A percentile compares a stretch with the other conserved stretches of the same genome.
Evolutionary conservation across 2,888 invertebrate genomes (phyloP).

Genomic region (Heteromyza rotundicornis): DNA sequence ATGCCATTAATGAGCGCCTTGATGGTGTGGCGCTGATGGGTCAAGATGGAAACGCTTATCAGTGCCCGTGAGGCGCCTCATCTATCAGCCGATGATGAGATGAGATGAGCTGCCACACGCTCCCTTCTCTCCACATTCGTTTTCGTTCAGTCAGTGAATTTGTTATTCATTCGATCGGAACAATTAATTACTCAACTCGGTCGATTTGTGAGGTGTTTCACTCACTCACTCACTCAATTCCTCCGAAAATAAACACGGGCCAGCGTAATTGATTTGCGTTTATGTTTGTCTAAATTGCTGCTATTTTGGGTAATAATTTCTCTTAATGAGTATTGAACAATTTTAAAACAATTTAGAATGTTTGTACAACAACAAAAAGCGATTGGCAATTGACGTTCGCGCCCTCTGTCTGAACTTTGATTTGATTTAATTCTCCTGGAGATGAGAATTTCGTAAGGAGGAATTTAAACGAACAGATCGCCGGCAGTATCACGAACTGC

Average conservation of each 20-base stretch:
- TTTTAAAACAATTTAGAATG: no score
- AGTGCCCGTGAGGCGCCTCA: conserved; percentile 35
- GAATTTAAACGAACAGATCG: no score
- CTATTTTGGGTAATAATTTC: conserved; percentile 2
- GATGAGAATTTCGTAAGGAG: no score
- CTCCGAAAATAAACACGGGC: background rate
- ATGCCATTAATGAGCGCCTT: conserved; percentile 12
- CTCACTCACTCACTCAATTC: background rate
- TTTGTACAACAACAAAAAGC: no score
- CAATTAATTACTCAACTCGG: conserved; percentile 33
- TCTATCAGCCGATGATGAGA: conserved; percentile 25
- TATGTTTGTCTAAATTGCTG: background rate
- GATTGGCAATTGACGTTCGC: no score
- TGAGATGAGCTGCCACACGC: no score
- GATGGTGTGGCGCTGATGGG: conserved; percentile 23
- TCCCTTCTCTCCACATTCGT: no score
- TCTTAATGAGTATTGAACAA: background rate
- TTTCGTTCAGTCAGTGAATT: background rate
- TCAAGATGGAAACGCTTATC: conserved; percentile 28
- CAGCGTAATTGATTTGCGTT: background rate
- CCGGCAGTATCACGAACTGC: no score
- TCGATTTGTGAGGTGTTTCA: conserved; percentile 19
- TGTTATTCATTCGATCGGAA: conserved; percentile 32
- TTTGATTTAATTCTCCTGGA: no score
- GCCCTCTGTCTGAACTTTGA: no score